Evolutionary conservation across 1,140 invertebrate species (phyloP).

Genomic region (Sarcophaga peregrina): DNA sequence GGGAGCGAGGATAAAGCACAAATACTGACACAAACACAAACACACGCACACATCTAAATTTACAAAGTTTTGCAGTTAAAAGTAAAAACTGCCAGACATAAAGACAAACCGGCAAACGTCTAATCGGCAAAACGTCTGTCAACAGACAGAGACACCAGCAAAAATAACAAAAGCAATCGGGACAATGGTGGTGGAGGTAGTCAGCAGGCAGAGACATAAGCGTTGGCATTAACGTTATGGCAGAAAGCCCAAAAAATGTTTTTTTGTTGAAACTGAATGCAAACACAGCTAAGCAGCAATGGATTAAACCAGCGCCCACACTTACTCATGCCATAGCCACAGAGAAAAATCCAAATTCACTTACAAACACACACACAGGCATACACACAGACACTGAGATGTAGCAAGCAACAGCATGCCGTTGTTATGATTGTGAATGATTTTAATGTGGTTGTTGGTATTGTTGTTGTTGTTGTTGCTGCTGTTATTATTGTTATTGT

Average conservation of each 20-base stretch:
- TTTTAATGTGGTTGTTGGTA: neutral
- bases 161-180: conserved; percentile 23
- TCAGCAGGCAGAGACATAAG: neutral
- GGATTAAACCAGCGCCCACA: conserved; percentile 33
- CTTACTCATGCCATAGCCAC: neutral
- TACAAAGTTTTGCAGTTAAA: conserved; percentile 10
- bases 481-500: neutral
- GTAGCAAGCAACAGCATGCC: neutral
- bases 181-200: conserved; percentile 2
- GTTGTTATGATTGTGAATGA: no score
- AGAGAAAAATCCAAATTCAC: neutral
- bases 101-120: neutral
- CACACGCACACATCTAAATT: conserved; percentile 8
- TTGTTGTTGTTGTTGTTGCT: neutral
- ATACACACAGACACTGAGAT: neutral
- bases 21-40: conserved; percentile 1
- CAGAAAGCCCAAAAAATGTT: conserved; percentile 25
- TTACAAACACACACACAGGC: neutral
- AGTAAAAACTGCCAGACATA: conserved; percentile 16
- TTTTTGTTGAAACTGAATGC: conserved; percentile 26
- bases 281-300: conserved; percentile 41
- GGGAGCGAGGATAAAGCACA: neutral
- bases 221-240: conserved; percentile 2
- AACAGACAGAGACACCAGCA: conserved; percentile 2
- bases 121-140: neutral